Conservation (phyloP, 2,888 invertebrate species). For the Oxycera nigricornis region DNA sequence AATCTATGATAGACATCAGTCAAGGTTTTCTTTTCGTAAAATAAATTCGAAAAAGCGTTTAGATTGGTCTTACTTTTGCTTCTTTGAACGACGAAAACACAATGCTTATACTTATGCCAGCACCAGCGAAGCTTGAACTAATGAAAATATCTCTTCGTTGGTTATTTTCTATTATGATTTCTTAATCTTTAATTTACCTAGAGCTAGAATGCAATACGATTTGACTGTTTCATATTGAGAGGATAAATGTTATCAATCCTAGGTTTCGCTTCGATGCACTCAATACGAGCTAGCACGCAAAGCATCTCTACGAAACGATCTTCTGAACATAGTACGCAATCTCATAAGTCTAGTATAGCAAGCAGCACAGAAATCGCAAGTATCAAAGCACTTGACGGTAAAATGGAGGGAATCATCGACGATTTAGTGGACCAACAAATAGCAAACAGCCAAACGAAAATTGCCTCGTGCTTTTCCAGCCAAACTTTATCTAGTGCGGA, state of each 20-base stretch:
- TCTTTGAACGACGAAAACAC: no score
- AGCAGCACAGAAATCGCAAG: slow-evolving; percentile 46
- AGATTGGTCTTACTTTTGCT: no score
- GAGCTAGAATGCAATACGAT: no score
- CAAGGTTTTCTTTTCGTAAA: no score
- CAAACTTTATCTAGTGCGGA: slow-evolving; percentile 40
- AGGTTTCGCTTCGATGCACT: slow-evolving; percentile 71
- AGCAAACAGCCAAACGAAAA: slow-evolving; percentile 43
- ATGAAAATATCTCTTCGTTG: no score
- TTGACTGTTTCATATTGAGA: no score
- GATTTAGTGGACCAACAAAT: slow-evolving; percentile 42
- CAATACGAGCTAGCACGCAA: slow-evolving; percentile 69
- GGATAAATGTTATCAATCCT: neutral
- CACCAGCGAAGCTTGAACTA: no score
- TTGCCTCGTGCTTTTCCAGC: slow-evolving; percentile 47
- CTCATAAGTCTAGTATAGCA: slow-evolving; percentile 49
- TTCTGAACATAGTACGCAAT: slow-evolving; percentile 66
- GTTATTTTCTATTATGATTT: no score
- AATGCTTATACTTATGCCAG: no score
- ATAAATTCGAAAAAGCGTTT: no score
- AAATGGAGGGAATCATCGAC: slow-evolving; percentile 1
- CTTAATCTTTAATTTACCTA: no score
- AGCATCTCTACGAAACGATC: slow-evolving; percentile 68
- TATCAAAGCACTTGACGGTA: slow-evolving; percentile 34
- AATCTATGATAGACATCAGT: no score